A percentile compares a stretch with the other conserved stretches of the same genome.
Conservation (phyloP, 2,113 vertebrate genomes). For the Danionella cerebrum region DNA sequence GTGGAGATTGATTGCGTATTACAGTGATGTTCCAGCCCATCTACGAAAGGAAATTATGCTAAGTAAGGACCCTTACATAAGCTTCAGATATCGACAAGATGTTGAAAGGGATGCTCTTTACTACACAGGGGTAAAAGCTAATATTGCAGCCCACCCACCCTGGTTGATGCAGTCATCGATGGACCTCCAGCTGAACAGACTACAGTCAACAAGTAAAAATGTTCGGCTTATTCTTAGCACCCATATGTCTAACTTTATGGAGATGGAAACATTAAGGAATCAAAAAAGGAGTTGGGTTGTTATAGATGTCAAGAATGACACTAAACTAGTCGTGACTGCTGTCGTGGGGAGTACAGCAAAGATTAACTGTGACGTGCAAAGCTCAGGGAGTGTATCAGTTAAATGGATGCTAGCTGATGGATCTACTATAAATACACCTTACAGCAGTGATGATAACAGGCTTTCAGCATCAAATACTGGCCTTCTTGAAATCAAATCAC, state of each 20-base stretch:
- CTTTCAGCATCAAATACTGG: slow-evolving; percentile 67
- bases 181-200: slow-evolving; percentile 75
- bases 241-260: slow-evolving; percentile 49
- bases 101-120: slow-evolving; percentile 70
- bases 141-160: slow-evolving; percentile 60
- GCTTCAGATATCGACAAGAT: slow-evolving; percentile 71
- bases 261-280: slow-evolving; percentile 33
- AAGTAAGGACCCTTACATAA: slow-evolving; percentile 52
- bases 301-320: slow-evolving; percentile 60
- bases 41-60: slow-evolving; percentile 61
- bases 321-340: slow-evolving; percentile 40
- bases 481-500: slow-evolving; percentile 57
- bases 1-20: slow-evolving; percentile 88
- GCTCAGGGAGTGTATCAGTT: slow-evolving; percentile 64
- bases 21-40: slow-evolving; percentile 78
- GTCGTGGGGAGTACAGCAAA: slow-evolving; percentile 62
- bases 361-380: slow-evolving; percentile 67
- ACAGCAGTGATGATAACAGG: slow-evolving; percentile 49
- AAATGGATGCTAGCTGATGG: slow-evolving; percentile 78
- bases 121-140: slow-evolving; percentile 78
- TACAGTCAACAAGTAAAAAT: slow-evolving; percentile 66
- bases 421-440: slow-evolving; percentile 60
- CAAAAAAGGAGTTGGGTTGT: slow-evolving; percentile 72
- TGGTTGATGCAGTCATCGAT: slow-evolving; percentile 81
- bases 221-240: slow-evolving; percentile 66